Conservation (phyloP, 2,797 vertebrate genomes). For the Gorsachius magnificus region DNA sequence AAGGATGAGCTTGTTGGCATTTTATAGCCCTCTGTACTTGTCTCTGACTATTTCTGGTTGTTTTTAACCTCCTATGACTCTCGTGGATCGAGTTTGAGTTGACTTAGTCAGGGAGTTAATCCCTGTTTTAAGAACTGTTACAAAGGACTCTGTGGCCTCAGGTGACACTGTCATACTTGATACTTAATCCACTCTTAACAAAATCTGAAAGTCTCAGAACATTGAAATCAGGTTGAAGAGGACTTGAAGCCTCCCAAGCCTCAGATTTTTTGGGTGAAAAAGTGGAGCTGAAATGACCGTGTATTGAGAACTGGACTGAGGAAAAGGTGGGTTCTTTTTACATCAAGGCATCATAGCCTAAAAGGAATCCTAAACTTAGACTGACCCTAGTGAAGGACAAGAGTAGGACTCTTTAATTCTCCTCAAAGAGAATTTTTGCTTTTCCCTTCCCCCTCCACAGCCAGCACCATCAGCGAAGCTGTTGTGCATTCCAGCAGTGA, state of each 20-base stretch:
- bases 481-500: conserved; percentile 26
- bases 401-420: neutral
- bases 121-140: neutral
- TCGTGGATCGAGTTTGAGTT: fast-evolving
- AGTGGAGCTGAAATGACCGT: neutral
- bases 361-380: neutral
- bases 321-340: fast-evolving
- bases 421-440: neutral
- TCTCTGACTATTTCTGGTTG: neutral
- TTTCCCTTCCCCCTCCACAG: neutral
- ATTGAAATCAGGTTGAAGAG: neutral
- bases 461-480: neutral
- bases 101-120: neutral
- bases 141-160: neutral
- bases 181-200: fast-evolving
- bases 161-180: neutral
- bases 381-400: neutral
- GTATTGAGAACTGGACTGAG: neutral
- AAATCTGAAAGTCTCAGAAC: neutral
- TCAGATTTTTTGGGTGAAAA: neutral
- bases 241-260: neutral
- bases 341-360: fast-evolving
- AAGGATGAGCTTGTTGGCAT: neutral
- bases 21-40: neutral
- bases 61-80: neutral